Evolutionary conservation across 1,140 invertebrate genomes (phyloP), one percentile per base, ranked within the genome.

Genomic region (Neelides sp.): DNA sequence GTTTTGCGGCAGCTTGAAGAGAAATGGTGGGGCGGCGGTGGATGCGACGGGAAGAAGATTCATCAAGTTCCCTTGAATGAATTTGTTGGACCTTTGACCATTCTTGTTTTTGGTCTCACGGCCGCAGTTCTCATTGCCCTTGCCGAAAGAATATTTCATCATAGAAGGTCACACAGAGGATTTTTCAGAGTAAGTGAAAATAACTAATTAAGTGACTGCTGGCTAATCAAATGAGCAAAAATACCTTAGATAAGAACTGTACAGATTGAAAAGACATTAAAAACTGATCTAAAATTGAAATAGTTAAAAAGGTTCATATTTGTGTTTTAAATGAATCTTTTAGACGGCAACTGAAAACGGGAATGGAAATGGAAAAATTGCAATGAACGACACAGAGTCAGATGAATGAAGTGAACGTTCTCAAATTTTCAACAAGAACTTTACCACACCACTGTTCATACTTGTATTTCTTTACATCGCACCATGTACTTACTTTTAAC

Each of bases 321-420:
- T 24, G 17, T 27, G 32, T 17, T n/a, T 45, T 30, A 4, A 39
- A 20, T 50, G n/a, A 2, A 27, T 45, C 37, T 4, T 19, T 47
- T 30, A 59, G 57, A 59, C 57, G 2, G 41, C 36, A 23, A 52
- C 56, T 3, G 56, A 59, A 35, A 23, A 49, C 2, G 53, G 53
- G 32, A 59, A 59, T 22, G 45, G 45, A 22, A 47, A 47, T 39
- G 57, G 49, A 24, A 59, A 59, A 52, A 59, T 59, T 43, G 49
- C 57, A 39, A 59, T 59, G 52, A 59, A 59, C 34, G 53, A 59
- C 28, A 52, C 57, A 4, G 54, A 57, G 23, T 53, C 51, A 3
- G 44, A 52, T 24, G 26, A 52, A 15, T 52, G 20, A 52, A 43
- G 5, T 43, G 23, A 43, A 23, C 28, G 28, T 32, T n/a, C n/a